Evolutionary conservation across 2,888 invertebrate genomes (phyloP).

Genomic region (Folsomia candida): DNA sequence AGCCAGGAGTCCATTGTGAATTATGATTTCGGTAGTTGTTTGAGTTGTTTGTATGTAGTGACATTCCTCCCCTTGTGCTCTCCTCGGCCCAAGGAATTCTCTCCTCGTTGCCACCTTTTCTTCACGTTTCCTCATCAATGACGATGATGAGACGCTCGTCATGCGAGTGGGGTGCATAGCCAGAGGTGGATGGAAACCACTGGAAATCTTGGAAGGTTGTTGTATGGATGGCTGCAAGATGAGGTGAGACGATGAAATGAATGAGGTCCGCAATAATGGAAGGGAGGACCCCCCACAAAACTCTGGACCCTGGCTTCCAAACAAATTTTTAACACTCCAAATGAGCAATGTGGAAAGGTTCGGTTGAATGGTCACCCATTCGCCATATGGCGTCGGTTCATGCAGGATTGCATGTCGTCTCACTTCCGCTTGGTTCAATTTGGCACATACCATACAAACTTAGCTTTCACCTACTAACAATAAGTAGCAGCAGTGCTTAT

Average conservation of each 20-base stretch:
- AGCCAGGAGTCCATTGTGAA: background rate
- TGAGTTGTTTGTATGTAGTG: constrained; percentile 22
- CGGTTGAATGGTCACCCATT: constrained; percentile 14
- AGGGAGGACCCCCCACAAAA: constrained; percentile 14
- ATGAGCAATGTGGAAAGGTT: too few species aligned
- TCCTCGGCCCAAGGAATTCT: constrained; percentile 25
- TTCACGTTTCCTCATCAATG: too few species aligned
- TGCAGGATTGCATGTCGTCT: too few species aligned
- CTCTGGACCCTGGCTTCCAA: too few species aligned
- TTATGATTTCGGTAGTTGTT: constrained; percentile 22
- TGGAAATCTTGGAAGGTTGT: background rate
- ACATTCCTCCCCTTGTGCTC: background rate
- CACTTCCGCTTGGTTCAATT: background rate
- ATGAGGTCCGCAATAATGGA: too few species aligned
- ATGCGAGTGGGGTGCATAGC: background rate
- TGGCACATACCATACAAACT: constrained; percentile 6
- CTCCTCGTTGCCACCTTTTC: background rate
- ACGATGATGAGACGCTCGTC: constrained; percentile 18
- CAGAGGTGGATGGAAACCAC: constrained; percentile 9
- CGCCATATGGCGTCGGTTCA: constrained; percentile 26
- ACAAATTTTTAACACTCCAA: too few species aligned
- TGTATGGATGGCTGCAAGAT: too few species aligned
- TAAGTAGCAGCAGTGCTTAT: too few species aligned
- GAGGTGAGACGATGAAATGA: constrained; percentile 25
- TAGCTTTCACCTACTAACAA: too few species aligned